Base-by-base conservation (phyloP, 1,140 invertebrate genomes). In the Zophobas morio region DNA sequence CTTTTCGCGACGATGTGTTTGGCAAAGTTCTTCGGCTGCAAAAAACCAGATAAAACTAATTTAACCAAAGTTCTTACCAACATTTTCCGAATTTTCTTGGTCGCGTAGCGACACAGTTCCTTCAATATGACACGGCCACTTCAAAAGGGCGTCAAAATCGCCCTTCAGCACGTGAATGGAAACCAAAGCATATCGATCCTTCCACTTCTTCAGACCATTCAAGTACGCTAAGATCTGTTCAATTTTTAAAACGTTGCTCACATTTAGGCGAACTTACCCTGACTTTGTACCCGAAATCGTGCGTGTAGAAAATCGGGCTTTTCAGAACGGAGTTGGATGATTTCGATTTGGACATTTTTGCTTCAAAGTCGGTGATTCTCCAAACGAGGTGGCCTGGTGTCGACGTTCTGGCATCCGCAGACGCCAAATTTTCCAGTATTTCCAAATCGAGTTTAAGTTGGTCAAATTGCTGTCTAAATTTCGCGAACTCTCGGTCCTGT, bases 141-240 rank as follows among this genome's bases (percentile, higher is more conserved):
- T 87, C 74, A 94, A 85, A 37, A 94, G 81, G 0, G 91, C 86
- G 87, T 94, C 93, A 86, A 91, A 94, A 57, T 92, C 91, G 0
- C 93, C 92, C 4, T 89, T 87, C 2, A 93, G 85, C 2, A 93
- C 89, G 54, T 90, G 89, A 6, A 94, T 84, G 6, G 91, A 92
- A 1, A 90, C 89, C 3, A 93, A 92, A 56, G 93, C 82, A 80
- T 94, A 91, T 0, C 93, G 88, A 0, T 91, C 92, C 81, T 90
- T 92, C 93, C 93, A 94, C 75, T 92, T 92, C 2, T 92, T 92
- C 39, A 92, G 88, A 4, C 93, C 93, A 80, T 94, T 94, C 32
- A 94, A 80, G 82, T 90, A 90, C 1, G 93, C 84, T 77, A 93
- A 89, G 34, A 93, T 86, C 91, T 92, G 79, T 35, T 8, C 34